Base-by-base conservation (phyloP, 2,888 invertebrate species). In the Augiades crinisus region DNA sequence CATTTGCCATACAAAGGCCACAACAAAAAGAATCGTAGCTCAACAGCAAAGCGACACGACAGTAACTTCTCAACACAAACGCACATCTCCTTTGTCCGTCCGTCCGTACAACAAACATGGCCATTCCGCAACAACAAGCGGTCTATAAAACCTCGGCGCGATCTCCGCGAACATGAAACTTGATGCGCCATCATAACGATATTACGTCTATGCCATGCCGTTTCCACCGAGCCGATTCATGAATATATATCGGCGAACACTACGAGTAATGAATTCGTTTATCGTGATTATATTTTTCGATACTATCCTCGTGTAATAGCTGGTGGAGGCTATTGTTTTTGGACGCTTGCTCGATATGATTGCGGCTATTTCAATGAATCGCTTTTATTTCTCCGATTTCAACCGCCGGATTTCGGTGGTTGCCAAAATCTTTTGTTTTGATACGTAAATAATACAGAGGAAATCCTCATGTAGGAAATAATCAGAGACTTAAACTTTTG, bases 231-330 rank as follows among this genome's bases (percentile, higher is more conserved):
- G 57, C 57, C 61, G 59, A 59, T 60, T 62, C 62, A 63, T 65
- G 65, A 65, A 65, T 65, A 63, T 58, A 64, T 62, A 64, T 64
- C 56, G 57, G 19, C 47, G 43, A 40, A 52, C 50, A 55, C 34
- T 51, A 56, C 47, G 56, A 56, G 57, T 61, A 57, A 56, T 60
- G 58, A 58, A 65, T 65, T 60, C 55, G 60, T 59, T 62, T 57
- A 56, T 57, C 58, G 60, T 62, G 59, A 64, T 64, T 59, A 57
- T 59, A 53, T 47, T 57, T 61, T 55, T 54, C 56, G 37, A 52
- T 55, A 44, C 27, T 24, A 44, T 40, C 44, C 31, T 46, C 24
- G 2, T 30, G 34, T 44, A 22, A 22, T 19, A 19, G 12, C 12
- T 17, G 40, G 16, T 14, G 24, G 12, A 30, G 3, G 30, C 36